A percentile compares a stretch with the other conserved stretches of the same genome.
Evolutionary conservation across 1,140 invertebrate species (phyloP).

Genomic region (Streblospio benedicti): DNA sequence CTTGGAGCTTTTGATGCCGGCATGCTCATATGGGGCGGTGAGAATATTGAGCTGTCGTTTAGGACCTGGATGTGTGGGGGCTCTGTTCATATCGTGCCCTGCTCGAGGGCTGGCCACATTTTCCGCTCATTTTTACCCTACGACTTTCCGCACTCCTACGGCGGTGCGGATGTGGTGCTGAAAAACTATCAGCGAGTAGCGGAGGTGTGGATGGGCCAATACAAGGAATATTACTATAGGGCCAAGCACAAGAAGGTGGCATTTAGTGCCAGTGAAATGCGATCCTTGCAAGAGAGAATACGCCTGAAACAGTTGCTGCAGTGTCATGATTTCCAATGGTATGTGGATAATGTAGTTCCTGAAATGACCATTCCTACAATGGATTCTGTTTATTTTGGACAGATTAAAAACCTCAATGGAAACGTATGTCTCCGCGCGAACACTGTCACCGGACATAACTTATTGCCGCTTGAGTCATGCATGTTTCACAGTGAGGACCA

Average conservation of each 20-base stretch:
- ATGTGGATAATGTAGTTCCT: conserved; percentile 3
- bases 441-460: too few species aligned
- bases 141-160: conserved; percentile 2
- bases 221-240: conserved; percentile 43
- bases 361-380: background rate
- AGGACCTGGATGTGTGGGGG: conserved; percentile 89
- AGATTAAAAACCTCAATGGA: conserved; percentile 5
- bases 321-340: conserved; percentile 4
- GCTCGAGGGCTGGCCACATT: conserved; percentile 92
- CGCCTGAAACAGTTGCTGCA: background rate
- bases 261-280: background rate
- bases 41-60: conserved; percentile 93
- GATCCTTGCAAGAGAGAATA: background rate
- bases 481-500: too few species aligned
- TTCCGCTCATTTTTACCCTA: conserved; percentile 55
- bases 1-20: conserved; percentile 91
- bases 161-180: conserved; percentile 25
- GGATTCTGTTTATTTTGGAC: background rate
- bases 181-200: conserved; percentile 40
- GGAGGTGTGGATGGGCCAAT: conserved; percentile 70
- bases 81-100: conserved; percentile 81
- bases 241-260: background rate
- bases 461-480: too few species aligned
- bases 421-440: too few species aligned
- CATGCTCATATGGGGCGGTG: conserved; percentile 96